Conservation (phyloP, 1,140 invertebrate species). For the Vanessa tameamea region DNA sequence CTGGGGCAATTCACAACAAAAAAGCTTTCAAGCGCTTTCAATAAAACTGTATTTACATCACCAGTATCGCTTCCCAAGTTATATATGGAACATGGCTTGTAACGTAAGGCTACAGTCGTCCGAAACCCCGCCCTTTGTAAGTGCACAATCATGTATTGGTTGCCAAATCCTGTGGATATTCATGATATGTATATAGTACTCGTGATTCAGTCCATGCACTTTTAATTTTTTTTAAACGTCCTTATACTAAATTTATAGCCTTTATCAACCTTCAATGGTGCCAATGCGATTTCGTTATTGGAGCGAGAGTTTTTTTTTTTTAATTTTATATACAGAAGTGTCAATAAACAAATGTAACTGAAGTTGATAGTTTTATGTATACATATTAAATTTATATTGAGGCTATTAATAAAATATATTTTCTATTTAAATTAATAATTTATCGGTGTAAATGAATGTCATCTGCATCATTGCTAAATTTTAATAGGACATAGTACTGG, state of each 20-base stretch:
- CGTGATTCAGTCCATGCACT: slow-evolving; percentile 58
- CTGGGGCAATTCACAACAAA: slow-evolving; percentile 26
- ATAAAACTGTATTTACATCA: slow-evolving; percentile 36
- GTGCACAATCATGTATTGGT: slow-evolving; percentile 75
- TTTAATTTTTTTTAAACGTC: slow-evolving; percentile 64
- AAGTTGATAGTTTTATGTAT: background rate
- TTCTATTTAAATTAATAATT: too few relatives aligned
- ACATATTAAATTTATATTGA: background rate
- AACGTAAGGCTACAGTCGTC: slow-evolving; percentile 41
- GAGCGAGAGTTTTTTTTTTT: slow-evolving; percentile 19
- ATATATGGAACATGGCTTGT: slow-evolving; percentile 27
- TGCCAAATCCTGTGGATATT: slow-evolving; percentile 69
- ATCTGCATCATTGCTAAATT: too few relatives aligned
- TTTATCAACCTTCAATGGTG: slow-evolving; percentile 56
- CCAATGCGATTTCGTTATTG: slow-evolving; percentile 38
- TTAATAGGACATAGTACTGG: too few relatives aligned
- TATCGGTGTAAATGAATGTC: too few relatives aligned
- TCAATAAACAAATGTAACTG: slow-evolving; percentile 23
- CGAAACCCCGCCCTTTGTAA: slow-evolving; percentile 47
- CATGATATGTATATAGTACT: slow-evolving; percentile 47
- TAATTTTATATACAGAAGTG: slow-evolving; percentile 27
- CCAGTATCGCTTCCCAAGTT: slow-evolving; percentile 12
- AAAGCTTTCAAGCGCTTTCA: slow-evolving; percentile 37
- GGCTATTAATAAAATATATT: background rate
- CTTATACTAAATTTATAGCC: slow-evolving; percentile 58